Base-by-base conservation (phyloP, 2,797 vertebrate genomes). In the Falco cherrug region DNA sequence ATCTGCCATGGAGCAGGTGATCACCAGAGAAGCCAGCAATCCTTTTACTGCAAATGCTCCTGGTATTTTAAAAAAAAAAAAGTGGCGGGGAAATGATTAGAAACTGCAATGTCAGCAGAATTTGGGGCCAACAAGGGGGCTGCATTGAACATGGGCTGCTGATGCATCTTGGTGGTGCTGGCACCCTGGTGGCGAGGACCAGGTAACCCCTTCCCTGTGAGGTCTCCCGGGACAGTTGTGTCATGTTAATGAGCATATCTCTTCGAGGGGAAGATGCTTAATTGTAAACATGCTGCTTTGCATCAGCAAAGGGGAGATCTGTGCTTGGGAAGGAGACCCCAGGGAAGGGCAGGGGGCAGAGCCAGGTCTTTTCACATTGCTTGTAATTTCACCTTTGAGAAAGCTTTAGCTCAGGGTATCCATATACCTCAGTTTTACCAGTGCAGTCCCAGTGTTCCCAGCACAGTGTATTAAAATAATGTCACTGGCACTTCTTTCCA, bases 171-270 rank as follows among this genome's bases (percentile, higher is more conserved):
- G 56, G 48, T 8, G 28, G 31, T 31, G 45, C 37, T 24, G 45
- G 43, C 43, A 50, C 20, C 20, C 29, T 1, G 1, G 19, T 3
- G 29, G 16, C 9, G 9, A 25, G 60, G 53, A 26, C n/a, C n/a
- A 28, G 35, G 64, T 12, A 39, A 28, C 37, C 28, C 25, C 10
- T 56, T 78, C 39, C 51, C 67, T 8, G 14, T 2, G 2, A n/a
- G 31, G 16, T 57, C 57, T 61, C 33, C n/a, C 0, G 4, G 13
- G 45, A 11, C 1, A 3, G 5, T 1, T 39, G 50, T 24, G 43
- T 8, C 41, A 7, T 0, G 0, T 28, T 65, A 51, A 47, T 8
- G n/a, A 31, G 33, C 1, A 1, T 31, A 5, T 43, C 13, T 63
- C 67, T 67, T 45, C 29, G 28, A 26, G 24, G 20, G n/a, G 43